phyloP scores from a whole-genome alignment of 2,113 vertebrate species.

The Tachysurus vachellii region DNA sequence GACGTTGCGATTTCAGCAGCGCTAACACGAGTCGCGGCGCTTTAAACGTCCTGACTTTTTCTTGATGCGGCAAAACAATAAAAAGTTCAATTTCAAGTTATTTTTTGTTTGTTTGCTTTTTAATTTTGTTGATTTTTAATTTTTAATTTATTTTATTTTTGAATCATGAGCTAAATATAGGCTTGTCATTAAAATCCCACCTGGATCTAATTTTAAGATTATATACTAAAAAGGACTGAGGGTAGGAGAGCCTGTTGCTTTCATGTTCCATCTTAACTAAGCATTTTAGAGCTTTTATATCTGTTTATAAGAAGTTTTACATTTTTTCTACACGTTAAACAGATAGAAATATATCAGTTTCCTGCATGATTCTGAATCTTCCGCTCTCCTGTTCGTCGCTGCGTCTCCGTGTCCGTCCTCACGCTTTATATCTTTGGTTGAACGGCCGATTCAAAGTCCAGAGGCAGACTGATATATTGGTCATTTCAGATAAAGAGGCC shows the following conservation, averaged over 20 bases:
- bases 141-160: conserved; percentile 33
- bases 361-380: conserved; percentile 35
- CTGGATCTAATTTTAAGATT: conserved; percentile 39
- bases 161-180: conserved; percentile 36
- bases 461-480: conserved; percentile 50
- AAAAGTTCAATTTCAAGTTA: too few species aligned
- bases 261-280: conserved; percentile 50
- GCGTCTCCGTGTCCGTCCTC: conserved; percentile 15
- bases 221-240: conserved; percentile 33
- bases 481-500: conserved; percentile 59
- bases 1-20: background rate
- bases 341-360: conserved; percentile 15
- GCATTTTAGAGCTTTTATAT: conserved; percentile 43
- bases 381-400: conserved; percentile 42
- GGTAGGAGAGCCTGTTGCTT: conserved; percentile 41
- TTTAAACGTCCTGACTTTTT: background rate
- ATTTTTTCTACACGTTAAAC: background rate
- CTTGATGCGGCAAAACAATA: background rate
- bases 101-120: too few species aligned
- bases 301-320: conserved; percentile 30
- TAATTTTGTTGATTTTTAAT: background rate
- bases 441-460: conserved; percentile 31
- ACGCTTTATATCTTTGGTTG: conserved; percentile 35
- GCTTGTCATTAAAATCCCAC: conserved; percentile 3
- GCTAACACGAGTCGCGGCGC: background rate